Conservation (phyloP, 2,888 invertebrate genomes). For the Andrena trimmerana region DNA sequence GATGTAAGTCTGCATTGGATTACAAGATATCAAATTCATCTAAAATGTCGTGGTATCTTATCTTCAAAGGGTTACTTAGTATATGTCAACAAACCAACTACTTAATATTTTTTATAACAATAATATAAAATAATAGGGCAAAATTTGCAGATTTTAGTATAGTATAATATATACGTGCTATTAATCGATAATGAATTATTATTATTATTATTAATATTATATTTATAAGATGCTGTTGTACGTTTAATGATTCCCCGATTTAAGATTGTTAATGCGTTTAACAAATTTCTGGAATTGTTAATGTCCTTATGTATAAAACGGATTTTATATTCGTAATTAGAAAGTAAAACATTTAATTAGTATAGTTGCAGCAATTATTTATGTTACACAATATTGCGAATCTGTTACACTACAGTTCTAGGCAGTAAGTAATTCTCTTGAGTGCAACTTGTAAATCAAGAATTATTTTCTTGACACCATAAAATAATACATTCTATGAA, state of each 20-base stretch:
- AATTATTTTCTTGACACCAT: constrained; percentile 9
- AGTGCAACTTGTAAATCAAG: not conserved
- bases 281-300: not conserved
- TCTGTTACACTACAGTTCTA: not conserved
- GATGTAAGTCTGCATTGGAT: constrained; percentile 89
- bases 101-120: constrained; percentile 26
- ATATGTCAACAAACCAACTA: constrained; percentile 77
- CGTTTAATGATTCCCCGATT: not conserved
- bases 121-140: not conserved
- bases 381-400: not conserved
- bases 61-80: constrained; percentile 95
- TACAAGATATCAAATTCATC: constrained; percentile 94
- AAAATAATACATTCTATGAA: constrained; percentile 48
- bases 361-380: not conserved
- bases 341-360: constrained; percentile 19
- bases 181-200: not conserved
- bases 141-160: not conserved
- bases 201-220: not conserved
- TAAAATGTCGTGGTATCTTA: constrained; percentile 96
- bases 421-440: not conserved
- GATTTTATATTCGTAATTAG: constrained; percentile 10
- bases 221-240: not conserved
- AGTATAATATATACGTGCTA: not conserved
- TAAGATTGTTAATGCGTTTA: not conserved
- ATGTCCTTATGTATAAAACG: not conserved